Evolutionary conservation across 1,140 invertebrate genomes (phyloP).

Genomic region (Cardiocondyla obscurior): DNA sequence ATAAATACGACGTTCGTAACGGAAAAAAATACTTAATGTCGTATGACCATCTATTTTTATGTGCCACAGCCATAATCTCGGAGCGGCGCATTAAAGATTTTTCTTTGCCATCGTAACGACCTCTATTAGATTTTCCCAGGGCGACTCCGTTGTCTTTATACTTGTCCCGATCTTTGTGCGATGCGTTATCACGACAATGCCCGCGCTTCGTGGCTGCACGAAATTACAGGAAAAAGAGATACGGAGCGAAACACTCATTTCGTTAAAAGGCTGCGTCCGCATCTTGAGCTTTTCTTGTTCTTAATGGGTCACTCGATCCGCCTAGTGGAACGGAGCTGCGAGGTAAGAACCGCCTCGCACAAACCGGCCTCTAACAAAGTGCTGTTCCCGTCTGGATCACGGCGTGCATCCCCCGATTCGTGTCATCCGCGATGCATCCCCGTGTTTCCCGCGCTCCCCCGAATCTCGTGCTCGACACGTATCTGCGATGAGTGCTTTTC

Average conservation of each 20-base stretch:
- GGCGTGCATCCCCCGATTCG: slow-evolving; percentile 25
- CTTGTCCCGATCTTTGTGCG: slow-evolving; percentile 25
- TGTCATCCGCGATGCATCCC: slow-evolving; percentile 26
- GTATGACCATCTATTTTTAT: slow-evolving; percentile 8
- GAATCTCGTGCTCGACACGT: background rate
- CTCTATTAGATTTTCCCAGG: slow-evolving; percentile 37
- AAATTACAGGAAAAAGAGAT: slow-evolving; percentile 52
- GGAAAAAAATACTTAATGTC: slow-evolving; percentile 1
- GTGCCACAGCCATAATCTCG: slow-evolving; percentile 2
- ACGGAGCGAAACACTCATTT: slow-evolving; percentile 57
- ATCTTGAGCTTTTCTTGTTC: slow-evolving; percentile 47
- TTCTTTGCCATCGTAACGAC: slow-evolving; percentile 4
- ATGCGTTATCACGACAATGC: slow-evolving; percentile 36
- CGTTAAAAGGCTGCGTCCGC: slow-evolving; percentile 60
- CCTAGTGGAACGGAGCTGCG: slow-evolving; percentile 37
- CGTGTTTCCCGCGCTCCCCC: background rate
- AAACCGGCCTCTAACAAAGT: slow-evolving; percentile 63
- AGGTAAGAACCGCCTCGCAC: slow-evolving; percentile 65
- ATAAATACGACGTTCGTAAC: background rate
- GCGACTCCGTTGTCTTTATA: slow-evolving; percentile 21
- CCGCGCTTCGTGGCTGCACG: slow-evolving; percentile 4
- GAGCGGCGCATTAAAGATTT: background rate
- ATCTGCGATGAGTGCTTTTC: background rate
- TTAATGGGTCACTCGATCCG: slow-evolving; percentile 64
- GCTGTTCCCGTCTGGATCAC: slow-evolving; percentile 4